Evolutionary conservation across 1,140 invertebrate genomes (phyloP), one percentile per base, ranked within the genome.

Genomic region (Neodiprion fabricii): DNA sequence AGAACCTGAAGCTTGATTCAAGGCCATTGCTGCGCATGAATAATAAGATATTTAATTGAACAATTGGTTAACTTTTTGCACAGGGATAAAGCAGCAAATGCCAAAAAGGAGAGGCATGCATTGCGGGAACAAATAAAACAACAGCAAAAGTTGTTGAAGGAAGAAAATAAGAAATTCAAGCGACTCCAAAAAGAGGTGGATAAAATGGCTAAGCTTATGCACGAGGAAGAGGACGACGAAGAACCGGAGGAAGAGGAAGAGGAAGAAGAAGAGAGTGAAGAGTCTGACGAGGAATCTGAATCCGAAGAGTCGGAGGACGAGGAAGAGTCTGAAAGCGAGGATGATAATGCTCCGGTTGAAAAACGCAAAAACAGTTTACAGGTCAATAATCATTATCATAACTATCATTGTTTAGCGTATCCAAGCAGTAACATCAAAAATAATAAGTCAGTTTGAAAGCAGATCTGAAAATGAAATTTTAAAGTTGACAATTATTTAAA

Each of bases 161-260:
- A 93, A 67, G 94, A 94, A 78, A 94, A 93, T 78, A 93, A 93
- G 78, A 94, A 94, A 84, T 95, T 92, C 81, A 94, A 93, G 81
- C 90, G 91, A 69, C 83, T 97, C 49, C 94, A 96, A 84, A 95
- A 95, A 78, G 95, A 97, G 88, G 94, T 96, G 5, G 94, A 96
- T 79, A 96, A 96, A 88, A 96, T 97, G 95, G 95, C 95, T 0
- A 93, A 92, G 17, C 89, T 96, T 74, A 94, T 96, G 92, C 94
- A 93, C 75, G 93, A 95, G 78, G 91, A 91, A 4, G 93, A 93
- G 12, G 93, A 94, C n/a, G 93, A 94, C 7, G 92, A 91, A n/a
- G 90, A 86, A 1, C 87, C 87, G 9, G 85, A 90, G 10, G 86
- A 90, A 3, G 88, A 91, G 9, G 88, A 90, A 17, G 86, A 87